phyloP scores from a whole-genome alignment of 1,140 invertebrate species.

The Liolophura sinensis region DNA sequence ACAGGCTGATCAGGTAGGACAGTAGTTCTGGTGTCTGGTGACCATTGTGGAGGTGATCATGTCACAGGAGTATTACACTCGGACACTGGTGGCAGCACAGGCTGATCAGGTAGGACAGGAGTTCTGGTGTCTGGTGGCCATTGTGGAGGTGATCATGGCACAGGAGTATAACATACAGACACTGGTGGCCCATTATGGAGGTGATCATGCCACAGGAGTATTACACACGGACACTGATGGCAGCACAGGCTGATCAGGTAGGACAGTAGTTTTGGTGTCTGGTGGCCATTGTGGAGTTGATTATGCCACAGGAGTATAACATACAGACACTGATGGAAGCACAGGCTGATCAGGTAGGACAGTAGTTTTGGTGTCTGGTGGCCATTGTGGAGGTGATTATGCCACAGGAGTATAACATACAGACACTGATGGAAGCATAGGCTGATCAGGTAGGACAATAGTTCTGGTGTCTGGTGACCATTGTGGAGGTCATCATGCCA shows the following conservation, averaged over 20 bases:
- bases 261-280: conserved; percentile 62
- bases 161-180: conserved; percentile 62
- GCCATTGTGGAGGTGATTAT: conserved; percentile 61
- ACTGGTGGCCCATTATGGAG: conserved; percentile 48
- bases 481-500: too few relatives aligned
- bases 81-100: conserved; percentile 62
- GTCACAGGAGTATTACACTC: conserved; percentile 64
- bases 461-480: not conserved
- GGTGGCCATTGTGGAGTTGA: conserved; percentile 63
- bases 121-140: conserved; percentile 66
- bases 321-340: conserved; percentile 61
- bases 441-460: conserved; percentile 57
- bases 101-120: conserved; percentile 61
- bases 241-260: conserved; percentile 42
- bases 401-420: conserved; percentile 60
- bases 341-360: conserved; percentile 63
- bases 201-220: not conserved
- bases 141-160: conserved; percentile 65
- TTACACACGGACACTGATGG: too few relatives aligned
- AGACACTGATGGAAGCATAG: conserved; percentile 57
- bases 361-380: conserved; percentile 28
- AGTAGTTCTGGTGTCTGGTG: conserved; percentile 59
- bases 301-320: conserved; percentile 65
- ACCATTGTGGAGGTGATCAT: conserved; percentile 64
- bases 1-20: conserved; percentile 64